Conservation (phyloP, 2,888 invertebrate genomes). For the Scaptomyza flava region DNA sequence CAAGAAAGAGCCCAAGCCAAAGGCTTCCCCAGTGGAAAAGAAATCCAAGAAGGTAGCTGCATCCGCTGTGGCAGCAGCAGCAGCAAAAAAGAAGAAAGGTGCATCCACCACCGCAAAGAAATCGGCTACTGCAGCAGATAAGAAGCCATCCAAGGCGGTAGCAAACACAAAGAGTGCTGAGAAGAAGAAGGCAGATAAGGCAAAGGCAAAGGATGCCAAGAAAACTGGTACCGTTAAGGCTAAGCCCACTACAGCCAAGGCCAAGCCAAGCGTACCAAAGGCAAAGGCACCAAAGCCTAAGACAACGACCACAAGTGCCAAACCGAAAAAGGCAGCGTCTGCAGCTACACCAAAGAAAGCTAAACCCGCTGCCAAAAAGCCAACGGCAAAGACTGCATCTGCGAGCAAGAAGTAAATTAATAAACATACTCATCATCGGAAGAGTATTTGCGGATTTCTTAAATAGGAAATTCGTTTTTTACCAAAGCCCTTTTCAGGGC, state of each 20-base stretch:
- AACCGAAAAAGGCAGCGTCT: slow-evolving; percentile 38
- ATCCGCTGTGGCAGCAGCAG: slow-evolving; percentile 10
- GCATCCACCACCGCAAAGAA: slow-evolving; percentile 25
- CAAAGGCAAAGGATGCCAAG: slow-evolving; percentile 48
- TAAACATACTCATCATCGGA: neutral
- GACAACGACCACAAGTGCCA: slow-evolving; percentile 21
- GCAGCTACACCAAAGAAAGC: slow-evolving; percentile 40
- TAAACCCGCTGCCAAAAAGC: slow-evolving; percentile 37
- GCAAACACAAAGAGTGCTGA: slow-evolving; percentile 43
- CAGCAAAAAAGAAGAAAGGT: slow-evolving; percentile 21
- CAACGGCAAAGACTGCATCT: slow-evolving; percentile 43
- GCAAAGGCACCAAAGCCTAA: slow-evolving; percentile 41
- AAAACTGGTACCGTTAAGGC: slow-evolving; percentile 47
- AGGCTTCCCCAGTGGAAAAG: slow-evolving; percentile 35
- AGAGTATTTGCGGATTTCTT: neutral
- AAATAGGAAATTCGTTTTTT: neutral
- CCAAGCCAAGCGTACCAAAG: slow-evolving; percentile 31
- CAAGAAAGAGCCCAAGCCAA: slow-evolving; percentile 46
- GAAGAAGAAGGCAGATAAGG: slow-evolving; percentile 44
- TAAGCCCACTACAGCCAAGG: slow-evolving; percentile 38
- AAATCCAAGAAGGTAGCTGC: slow-evolving; percentile 25
- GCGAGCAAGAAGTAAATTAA: slow-evolving; percentile 38
- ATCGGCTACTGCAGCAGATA: slow-evolving; percentile 26
- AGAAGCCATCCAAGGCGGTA: slow-evolving; percentile 37
- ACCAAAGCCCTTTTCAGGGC: slow-evolving; percentile 15